Evolutionary conservation across 2,888 invertebrate genomes (phyloP).

Genomic region (Epinotia demarniana): DNA sequence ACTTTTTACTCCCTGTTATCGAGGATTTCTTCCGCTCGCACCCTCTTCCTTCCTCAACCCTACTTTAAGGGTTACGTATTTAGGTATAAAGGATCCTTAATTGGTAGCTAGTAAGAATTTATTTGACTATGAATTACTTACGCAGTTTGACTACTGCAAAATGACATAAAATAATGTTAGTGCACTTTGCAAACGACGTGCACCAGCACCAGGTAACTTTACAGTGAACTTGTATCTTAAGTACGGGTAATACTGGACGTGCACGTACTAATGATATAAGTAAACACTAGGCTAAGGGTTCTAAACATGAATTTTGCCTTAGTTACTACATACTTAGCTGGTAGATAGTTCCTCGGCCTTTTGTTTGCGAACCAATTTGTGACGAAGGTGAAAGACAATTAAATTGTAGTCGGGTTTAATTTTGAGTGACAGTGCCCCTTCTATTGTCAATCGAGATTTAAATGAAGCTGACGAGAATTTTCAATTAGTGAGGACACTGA

Average conservation of each 20-base stretch:
- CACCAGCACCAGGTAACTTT: background rate
- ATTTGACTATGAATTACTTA: constrained; percentile 67
- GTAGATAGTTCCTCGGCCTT: constrained; percentile 51
- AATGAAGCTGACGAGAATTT: constrained; percentile 81
- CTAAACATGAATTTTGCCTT: constrained; percentile 18
- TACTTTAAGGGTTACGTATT: constrained; percentile 74
- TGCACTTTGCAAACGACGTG: background rate
- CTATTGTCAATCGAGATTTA: constrained; percentile 77
- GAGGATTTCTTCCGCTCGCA: constrained; percentile 77
- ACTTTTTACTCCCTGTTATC: constrained; percentile 77
- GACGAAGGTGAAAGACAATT: constrained; percentile 60
- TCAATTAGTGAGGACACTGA: constrained; percentile 82
- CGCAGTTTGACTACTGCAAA: constrained; percentile 46
- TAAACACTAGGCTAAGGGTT: constrained; percentile 17
- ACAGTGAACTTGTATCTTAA: constrained; percentile 5
- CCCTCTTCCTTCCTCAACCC: constrained; percentile 76
- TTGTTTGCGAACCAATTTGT: constrained; percentile 54
- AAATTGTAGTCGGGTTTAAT: constrained; percentile 67
- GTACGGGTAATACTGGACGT: constrained; percentile 11
- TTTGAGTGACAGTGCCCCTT: constrained; percentile 66
- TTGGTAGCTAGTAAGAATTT: constrained; percentile 73
- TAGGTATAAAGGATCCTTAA: constrained; percentile 78
- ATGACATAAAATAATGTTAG: background rate
- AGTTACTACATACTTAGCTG: constrained; percentile 31
- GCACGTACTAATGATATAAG: constrained; percentile 19